A percentile compares a stretch with the other conserved stretches of the same genome.
phyloP scores from a whole-genome alignment of 2,888 invertebrate species.

The Palloptera scutellata region DNA sequence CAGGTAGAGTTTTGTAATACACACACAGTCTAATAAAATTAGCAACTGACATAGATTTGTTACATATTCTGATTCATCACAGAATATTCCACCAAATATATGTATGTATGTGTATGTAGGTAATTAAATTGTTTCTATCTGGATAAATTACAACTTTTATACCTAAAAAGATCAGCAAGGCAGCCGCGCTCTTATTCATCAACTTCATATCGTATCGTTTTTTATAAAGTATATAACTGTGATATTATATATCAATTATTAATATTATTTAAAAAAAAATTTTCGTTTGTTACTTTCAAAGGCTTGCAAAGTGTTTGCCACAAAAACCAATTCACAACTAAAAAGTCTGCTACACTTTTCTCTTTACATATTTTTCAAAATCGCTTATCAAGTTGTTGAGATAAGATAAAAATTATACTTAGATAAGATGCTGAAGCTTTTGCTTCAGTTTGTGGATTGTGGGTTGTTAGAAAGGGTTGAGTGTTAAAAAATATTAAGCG shows the following conservation, averaged over 20 bases:
- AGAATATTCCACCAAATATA: background rate
- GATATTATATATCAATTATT: background rate
- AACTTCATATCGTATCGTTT: conserved; percentile 48
- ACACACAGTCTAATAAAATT: too few relatives aligned
- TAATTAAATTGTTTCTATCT: background rate
- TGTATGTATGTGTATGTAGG: background rate
- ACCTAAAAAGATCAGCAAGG: conserved; percentile 56
- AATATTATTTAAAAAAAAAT: background rate
- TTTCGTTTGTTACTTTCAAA: conserved; percentile 3
- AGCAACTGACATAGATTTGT: too few relatives aligned
- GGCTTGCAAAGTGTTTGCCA: background rate
- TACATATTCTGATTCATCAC: too few relatives aligned
- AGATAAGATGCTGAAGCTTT: too few relatives aligned
- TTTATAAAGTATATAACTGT: background rate
- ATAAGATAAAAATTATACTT: conserved; percentile 11
- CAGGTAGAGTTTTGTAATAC: background rate
- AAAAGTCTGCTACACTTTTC: too few relatives aligned
- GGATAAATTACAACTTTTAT: conserved; percentile 34
- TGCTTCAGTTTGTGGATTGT: too few relatives aligned
- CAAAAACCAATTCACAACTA: background rate
- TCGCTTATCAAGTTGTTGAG: background rate
- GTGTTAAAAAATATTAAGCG: too few relatives aligned
- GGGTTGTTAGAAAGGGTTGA: too few relatives aligned
- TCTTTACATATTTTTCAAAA: too few relatives aligned
- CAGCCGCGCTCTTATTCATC: conserved; percentile 52